A percentile compares a stretch with the other conserved stretches of the same genome.
Evolutionary conservation across 64 coral and sea anemone species (phyloP).

Genomic region (Anthopleura sola): DNA sequence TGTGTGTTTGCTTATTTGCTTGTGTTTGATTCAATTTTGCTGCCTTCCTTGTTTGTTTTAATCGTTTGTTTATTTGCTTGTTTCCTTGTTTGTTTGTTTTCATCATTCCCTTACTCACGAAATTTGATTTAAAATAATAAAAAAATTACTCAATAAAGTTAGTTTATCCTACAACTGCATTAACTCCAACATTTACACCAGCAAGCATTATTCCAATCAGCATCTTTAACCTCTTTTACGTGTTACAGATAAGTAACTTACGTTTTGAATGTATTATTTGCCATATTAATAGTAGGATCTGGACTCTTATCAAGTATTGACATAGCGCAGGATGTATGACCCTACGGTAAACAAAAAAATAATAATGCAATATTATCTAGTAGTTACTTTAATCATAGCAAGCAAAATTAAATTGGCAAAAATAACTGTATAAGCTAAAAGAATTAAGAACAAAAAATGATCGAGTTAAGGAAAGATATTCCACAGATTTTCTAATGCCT

Average conservation of each 20-base stretch:
- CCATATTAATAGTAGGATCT: constrained; percentile 60
- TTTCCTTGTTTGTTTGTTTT: too few relatives aligned
- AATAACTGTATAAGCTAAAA: not conserved
- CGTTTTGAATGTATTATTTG: constrained; percentile 83
- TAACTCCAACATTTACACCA: not conserved
- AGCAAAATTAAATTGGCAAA: not conserved
- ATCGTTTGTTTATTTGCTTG: too few relatives aligned
- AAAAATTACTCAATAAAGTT: not conserved
- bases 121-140: not conserved
- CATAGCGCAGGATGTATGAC: constrained; percentile 71
- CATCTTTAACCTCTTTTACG: not conserved
- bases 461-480: not conserved
- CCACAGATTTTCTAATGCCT: too few relatives aligned
- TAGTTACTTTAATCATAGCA: not conserved
- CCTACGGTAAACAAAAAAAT: constrained; percentile 42
- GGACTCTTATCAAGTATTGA: constrained; percentile 70
- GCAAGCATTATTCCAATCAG: constrained; percentile 2
- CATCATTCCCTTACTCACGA: not conserved
- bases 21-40: too few relatives aligned
- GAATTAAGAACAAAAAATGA: not conserved
- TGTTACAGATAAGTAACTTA: constrained; percentile 49
- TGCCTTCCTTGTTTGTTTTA: too few relatives aligned
- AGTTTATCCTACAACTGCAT: not conserved
- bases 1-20: too few relatives aligned
- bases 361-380: not conserved